phyloP scores from a whole-genome alignment of 1,140 invertebrate species.

The Nixonia krombeini region DNA sequence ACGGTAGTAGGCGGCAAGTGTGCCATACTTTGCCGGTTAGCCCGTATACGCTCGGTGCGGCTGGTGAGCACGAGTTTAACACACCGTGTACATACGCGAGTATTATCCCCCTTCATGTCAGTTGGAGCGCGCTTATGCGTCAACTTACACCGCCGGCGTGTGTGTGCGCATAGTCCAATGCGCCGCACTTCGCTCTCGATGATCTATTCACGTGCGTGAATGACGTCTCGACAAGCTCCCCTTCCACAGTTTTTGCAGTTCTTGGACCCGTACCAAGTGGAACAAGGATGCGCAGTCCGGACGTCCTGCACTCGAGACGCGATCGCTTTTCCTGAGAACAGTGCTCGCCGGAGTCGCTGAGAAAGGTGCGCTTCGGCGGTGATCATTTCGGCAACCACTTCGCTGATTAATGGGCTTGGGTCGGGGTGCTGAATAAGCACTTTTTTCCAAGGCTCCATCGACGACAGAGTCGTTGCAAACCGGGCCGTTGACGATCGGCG shows the following conservation, averaged over 20 bases:
- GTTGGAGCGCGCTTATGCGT: slow-evolving; percentile 17
- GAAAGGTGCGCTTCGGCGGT: too few relatives aligned
- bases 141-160: slow-evolving; percentile 11
- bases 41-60: slow-evolving; percentile 27
- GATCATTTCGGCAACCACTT: too few relatives aligned
- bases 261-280: slow-evolving; percentile 31
- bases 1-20: slow-evolving; percentile 42
- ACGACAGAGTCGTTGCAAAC: slow-evolving; percentile 35
- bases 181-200: too few relatives aligned
- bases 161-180: slow-evolving; percentile 14
- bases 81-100: slow-evolving; percentile 43
- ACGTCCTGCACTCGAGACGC: too few relatives aligned
- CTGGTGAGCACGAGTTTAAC: slow-evolving; percentile 45
- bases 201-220: slow-evolving; percentile 7
- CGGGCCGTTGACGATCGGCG: slow-evolving; percentile 14
- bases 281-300: too few relatives aligned
- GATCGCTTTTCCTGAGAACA: too few relatives aligned
- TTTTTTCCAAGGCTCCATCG: slow-evolving; percentile 19
- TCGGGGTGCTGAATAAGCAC: slow-evolving; percentile 6
- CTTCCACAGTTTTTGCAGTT: slow-evolving; percentile 20
- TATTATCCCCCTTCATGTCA: slow-evolving; percentile 46
- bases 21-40: slow-evolving; percentile 40
- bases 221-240: slow-evolving; percentile 12
- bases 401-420: background rate
- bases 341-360: too few relatives aligned